Conservation (phyloP, 2,797 vertebrate species). For the Alcedo quadribrachys region DNA sequence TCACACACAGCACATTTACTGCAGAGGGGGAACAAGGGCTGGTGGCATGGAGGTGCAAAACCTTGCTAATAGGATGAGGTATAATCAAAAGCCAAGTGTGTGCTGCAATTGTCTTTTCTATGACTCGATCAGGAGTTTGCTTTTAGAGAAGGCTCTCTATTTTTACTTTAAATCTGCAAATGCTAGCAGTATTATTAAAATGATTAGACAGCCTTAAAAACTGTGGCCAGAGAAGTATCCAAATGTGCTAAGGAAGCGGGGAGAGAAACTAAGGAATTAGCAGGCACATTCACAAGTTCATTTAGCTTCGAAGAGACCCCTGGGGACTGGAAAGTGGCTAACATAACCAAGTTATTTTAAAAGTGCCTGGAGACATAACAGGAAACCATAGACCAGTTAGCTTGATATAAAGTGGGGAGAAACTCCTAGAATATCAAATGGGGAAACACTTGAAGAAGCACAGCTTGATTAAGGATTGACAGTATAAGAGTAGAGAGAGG, state of each 20-base stretch:
- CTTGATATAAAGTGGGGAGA: constrained; percentile 56
- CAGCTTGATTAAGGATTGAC: constrained; percentile 71
- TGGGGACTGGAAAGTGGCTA: constrained; percentile 64
- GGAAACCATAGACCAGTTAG: constrained; percentile 60
- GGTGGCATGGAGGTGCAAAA: not conserved
- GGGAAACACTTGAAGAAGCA: constrained; percentile 63
- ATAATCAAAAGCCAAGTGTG: not conserved
- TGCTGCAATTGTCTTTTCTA: not conserved
- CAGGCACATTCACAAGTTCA: constrained; percentile 65
- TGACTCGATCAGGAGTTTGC: not conserved
- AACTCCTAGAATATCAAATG: constrained; percentile 66
- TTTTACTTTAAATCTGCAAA: not conserved
- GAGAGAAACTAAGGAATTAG: constrained; percentile 65
- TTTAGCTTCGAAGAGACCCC: constrained; percentile 69
- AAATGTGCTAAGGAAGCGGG: constrained; percentile 32
- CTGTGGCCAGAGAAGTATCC: constrained; percentile 26
- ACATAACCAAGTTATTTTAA: constrained; percentile 60
- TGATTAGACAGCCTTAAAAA: constrained; percentile 40
- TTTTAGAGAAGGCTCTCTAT: not conserved
- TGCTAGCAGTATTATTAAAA: constrained; percentile 8
- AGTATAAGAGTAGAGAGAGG: not conserved
- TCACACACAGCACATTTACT: not conserved
- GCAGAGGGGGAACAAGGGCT: not conserved
- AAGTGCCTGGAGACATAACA: constrained; percentile 69
- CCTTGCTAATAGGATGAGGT: not conserved